Conservation (phyloP, 2,888 invertebrate species). For the Meliscaeva auricollis region DNA sequence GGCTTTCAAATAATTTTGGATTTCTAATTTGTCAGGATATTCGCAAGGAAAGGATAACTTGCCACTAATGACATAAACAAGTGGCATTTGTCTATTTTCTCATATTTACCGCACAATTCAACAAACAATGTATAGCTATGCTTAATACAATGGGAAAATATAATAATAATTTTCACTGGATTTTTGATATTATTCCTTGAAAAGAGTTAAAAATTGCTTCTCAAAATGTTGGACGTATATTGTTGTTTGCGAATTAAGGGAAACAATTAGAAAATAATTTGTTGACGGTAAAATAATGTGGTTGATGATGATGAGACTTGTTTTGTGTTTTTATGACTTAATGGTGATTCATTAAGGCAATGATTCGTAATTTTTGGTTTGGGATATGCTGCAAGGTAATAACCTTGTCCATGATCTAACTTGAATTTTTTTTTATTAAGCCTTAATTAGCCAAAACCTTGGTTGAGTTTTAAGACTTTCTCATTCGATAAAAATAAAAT, state of each 20-base stretch:
- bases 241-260: constrained; percentile 23
- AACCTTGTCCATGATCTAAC: constrained; percentile 13
- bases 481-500: too few species aligned
- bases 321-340: constrained; percentile 1
- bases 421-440: too few species aligned
- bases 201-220: constrained; percentile 70
- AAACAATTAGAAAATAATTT: constrained; percentile 56
- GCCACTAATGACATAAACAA: constrained; percentile 75
- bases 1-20: constrained; percentile 74
- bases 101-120: constrained; percentile 53
- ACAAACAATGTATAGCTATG: constrained; percentile 33
- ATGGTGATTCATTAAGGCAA: constrained; percentile 32
- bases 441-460: too few species aligned
- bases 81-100: constrained; percentile 65
- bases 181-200: constrained; percentile 52
- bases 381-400: constrained; percentile 5
- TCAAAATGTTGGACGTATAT: constrained; percentile 52
- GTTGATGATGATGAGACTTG: not conserved
- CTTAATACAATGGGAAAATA: constrained; percentile 13
- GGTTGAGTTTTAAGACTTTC: too few species aligned
- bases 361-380: constrained; percentile 1
- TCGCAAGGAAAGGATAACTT: constrained; percentile 57
- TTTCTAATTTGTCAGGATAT: constrained; percentile 75
- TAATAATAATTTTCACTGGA: constrained; percentile 5
- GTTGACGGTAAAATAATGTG: constrained; percentile 1